These are phyloP conservation scores for Morpho achilles DNA, from an alignment of 2,888 invertebrate genomes.

Conservation along the genomic window DNA sequence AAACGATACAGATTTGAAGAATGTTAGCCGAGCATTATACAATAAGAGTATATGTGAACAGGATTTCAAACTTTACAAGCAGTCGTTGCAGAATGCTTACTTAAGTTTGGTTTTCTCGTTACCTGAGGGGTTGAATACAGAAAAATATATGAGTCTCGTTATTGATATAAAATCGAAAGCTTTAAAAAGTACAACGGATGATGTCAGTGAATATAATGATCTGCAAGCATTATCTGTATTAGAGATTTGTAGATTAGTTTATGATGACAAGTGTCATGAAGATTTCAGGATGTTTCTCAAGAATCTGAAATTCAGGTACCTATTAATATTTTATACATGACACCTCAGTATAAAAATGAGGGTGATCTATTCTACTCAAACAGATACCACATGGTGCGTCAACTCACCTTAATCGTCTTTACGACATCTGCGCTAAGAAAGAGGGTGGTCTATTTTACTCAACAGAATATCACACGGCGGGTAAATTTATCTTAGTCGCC, in stretches of 20 bases:
- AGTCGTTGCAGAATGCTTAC: conserved; percentile 52
- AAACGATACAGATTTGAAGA: conserved; percentile 41
- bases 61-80: conserved; percentile 45
- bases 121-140: conserved; percentile 40
- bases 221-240: conserved; percentile 46
- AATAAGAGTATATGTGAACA: conserved; percentile 66
- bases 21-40: conserved; percentile 55
- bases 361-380: too few species aligned
- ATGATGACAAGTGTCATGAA: conserved; percentile 40
- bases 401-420: too few species aligned
- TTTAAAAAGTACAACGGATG: conserved; percentile 37
- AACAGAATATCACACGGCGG: too few species aligned
- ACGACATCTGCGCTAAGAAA: too few species aligned
- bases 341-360: neutral
- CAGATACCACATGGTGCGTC: too few species aligned
- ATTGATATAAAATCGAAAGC: conserved; percentile 64
- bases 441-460: too few species aligned
- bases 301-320: conserved; percentile 51
- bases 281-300: conserved; percentile 43
- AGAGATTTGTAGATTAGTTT: conserved; percentile 40
- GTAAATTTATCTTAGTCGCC: too few species aligned
- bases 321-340: neutral
- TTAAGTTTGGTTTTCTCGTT: conserved; percentile 51
- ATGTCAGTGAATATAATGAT: conserved; percentile 12
- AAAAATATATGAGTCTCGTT: conserved; percentile 61